Conservation (phyloP, 2,797 vertebrate species). For the Dendrocincla fuliginosa region DNA sequence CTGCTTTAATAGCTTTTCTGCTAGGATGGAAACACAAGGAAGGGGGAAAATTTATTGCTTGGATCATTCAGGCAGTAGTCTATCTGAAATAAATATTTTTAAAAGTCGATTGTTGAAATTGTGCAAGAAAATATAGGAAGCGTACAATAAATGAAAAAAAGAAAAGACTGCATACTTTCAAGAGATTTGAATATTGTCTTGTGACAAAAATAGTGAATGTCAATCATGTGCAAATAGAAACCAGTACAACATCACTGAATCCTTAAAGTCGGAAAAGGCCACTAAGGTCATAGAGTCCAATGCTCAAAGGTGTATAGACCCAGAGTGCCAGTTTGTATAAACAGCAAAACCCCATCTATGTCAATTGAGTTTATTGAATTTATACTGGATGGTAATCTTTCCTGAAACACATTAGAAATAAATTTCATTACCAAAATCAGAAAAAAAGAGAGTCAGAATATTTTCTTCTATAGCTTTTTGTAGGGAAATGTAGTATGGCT, state of each 20-base stretch:
- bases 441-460: neutral
- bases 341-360: neutral
- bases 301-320: neutral
- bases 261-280: neutral
- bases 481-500: rapidly evolving
- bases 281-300: neutral
- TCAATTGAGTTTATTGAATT: neutral
- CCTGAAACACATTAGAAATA: neutral
- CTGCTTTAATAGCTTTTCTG: neutral
- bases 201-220: neutral
- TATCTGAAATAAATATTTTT: neutral
- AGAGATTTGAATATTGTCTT: neutral
- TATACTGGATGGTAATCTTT: neutral
- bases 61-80: neutral
- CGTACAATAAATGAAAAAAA: neutral
- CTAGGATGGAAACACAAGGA: neutral
- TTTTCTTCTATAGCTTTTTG: neutral
- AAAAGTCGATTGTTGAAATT: neutral
- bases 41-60: neutral
- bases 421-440: neutral
- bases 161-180: neutral
- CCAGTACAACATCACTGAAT: neutral
- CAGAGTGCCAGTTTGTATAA: neutral
- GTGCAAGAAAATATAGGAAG: neutral
- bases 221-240: neutral